Base-by-base conservation (phyloP, 2,113 vertebrate species). In the Anolis carolinensis region DNA sequence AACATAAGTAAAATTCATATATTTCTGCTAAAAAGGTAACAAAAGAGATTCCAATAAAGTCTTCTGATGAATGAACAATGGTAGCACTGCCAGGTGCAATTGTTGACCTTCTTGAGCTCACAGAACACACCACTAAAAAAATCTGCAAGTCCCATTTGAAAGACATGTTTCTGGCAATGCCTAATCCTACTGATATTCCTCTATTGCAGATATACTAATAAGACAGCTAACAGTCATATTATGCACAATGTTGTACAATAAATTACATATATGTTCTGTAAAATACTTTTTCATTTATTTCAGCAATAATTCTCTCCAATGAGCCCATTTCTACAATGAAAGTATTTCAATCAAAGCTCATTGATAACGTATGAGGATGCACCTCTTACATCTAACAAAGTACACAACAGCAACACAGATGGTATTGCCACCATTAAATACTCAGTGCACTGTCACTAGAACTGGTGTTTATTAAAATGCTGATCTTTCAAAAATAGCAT, bases 1-100 rank as follows among this genome's bases (percentile, higher is more conserved):
- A 86, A 87, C 1, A 1, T 75, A 87, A 68, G 21, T 85, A 86
- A 83, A 59, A 81, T 80, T 63, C 86, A 83, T 16, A 27, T 18
- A 78, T 82, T 87, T 83, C 4, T 7, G 5, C 6, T 25, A 3
- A 2, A 36, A 68, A 8, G 21, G 13, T 34, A 78, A 32, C 18
- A 62, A 59, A 7, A 82, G 30, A 74, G 85, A 72, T 0, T 62
- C 34, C 88, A 81, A 21, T 20, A 39, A 62, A 83, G 36, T 59
- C 86, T 83, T 63, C 62, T 70, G 74, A 89, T 5, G 76, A 88
- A 55, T 87, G 70, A 83, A 36, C 5, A 84, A 0, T 0, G 25
- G 74, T 34, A n/a, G 79, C 86, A 65, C 48, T 18, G 48, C 65
- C 1, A 2, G 1, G 65, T 36, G 25, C 0, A 68, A 0, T 23